Evolutionary conservation across 2,113 vertebrate genomes (phyloP), one percentile per base, ranked within the genome.

Genomic region (Oryzias melastigma): DNA sequence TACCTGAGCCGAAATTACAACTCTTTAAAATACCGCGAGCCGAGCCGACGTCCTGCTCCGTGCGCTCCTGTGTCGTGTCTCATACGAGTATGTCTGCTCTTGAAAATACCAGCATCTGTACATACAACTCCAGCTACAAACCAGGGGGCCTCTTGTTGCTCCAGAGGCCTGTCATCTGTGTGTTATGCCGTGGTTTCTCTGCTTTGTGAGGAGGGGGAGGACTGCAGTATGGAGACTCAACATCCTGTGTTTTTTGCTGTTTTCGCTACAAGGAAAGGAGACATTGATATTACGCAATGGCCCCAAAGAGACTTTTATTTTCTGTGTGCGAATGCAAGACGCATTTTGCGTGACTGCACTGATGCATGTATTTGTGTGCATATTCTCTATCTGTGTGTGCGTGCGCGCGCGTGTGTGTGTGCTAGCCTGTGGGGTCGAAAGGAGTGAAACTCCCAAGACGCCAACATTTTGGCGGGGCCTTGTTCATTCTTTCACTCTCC

Each of bases 21-120:
- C 35, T 67, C 70, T 79, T 78, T 73, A 40, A 66, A 81, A 69
- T 62, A 65, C 70, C 71, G 75, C 64, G 63, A 83, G 72, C 78
- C 80, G 75, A 64, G 74, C 70, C 65, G 77, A 60, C 45, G 60
- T 77, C 69, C 56, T 7, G 43, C 71, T 82, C 81, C 74, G 70
- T 78, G 69, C 75, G 65, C 91, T 90, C 91, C 84, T 75, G 75
- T 82, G 64, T 88, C 66, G 76, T 82, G 81, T 85, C 65, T 78
- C 66, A 83, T 84, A 65, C 70, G 69, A 88, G 77, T 81, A 85
- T 78, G 70, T 78, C 78, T 76, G 83, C 88, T 90, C 78, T 88
- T 84, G 66, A 86, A 22, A 93, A 95, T 93, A 95, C 94, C 94
- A 95, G 95, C 95, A 97, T 95, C 93, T 97, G 95, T 96, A 97